Conservation (phyloP, 2,113 vertebrate genomes). For the Rallus limicola region DNA sequence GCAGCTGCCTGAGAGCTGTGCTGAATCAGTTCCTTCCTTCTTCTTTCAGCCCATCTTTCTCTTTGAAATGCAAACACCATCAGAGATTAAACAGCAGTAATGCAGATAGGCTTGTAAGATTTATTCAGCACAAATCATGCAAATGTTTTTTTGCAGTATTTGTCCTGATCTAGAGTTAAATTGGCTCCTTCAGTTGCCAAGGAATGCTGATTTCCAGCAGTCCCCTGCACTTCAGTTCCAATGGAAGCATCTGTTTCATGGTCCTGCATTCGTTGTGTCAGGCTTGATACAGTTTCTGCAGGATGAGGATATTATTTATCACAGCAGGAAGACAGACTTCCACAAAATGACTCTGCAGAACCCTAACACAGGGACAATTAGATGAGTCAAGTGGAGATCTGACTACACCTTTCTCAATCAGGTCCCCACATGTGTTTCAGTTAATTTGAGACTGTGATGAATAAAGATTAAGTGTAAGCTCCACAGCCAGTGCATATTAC, state of each 20-base stretch:
- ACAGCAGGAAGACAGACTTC: neutral
- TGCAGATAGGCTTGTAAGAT: constrained; percentile 9
- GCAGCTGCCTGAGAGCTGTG: neutral
- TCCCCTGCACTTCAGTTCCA: neutral
- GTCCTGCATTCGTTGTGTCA: neutral
- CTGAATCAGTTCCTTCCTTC: constrained; percentile 61
- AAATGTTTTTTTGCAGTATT: neutral
- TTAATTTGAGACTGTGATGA: neutral
- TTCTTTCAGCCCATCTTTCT: constrained; percentile 15
- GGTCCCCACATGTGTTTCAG: neutral
- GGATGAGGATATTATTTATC: neutral
- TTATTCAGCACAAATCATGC: neutral
- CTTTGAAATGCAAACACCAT: constrained; percentile 46
- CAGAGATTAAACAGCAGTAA: constrained; percentile 27
- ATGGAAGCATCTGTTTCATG: neutral
- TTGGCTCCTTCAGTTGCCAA: neutral
- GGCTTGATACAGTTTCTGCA: neutral
- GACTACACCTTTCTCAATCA: neutral
- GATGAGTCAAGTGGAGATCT: neutral
- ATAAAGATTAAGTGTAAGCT: neutral
- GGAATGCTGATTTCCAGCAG: neutral
- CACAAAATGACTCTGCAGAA: neutral
- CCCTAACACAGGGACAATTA: neutral
- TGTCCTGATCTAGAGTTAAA: neutral
- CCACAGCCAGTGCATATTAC: neutral